Evolutionary conservation across 2,113 vertebrate species (phyloP).

Genomic region (Merops nubicus): DNA sequence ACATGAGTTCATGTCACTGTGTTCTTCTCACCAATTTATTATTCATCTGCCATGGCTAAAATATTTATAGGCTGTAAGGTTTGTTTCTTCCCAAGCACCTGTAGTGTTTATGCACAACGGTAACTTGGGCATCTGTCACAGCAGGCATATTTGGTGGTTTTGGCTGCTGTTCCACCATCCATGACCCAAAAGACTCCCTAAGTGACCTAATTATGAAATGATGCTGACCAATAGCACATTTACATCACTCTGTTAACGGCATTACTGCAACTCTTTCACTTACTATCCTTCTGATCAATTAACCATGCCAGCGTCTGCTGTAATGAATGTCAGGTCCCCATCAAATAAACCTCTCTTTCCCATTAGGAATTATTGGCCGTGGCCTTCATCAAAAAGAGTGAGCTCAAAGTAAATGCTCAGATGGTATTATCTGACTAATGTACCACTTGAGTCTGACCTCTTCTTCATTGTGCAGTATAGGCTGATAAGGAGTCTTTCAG

Average conservation of each 20-base stretch:
- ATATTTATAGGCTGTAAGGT: constrained; percentile 52
- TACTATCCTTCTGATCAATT: constrained; percentile 1
- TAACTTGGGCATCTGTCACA: constrained; percentile 39
- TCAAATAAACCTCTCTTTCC: constrained; percentile 20
- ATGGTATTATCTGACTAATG: constrained; percentile 4
- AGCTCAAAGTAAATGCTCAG: neutral
- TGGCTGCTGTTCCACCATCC: neutral
- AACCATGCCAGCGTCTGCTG: neutral
- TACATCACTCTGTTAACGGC: neutral
- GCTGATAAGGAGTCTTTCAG: neutral
- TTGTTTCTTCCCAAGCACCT: constrained; percentile 42
- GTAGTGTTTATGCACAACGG: constrained; percentile 20
- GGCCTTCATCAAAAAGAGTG: neutral
- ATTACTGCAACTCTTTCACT: neutral
- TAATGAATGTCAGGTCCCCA: neutral
- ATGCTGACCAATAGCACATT: constrained; percentile 3
- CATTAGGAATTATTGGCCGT: neutral
- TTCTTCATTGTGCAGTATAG: neutral
- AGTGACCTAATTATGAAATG: constrained; percentile 22
- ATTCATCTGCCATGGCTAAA: constrained; percentile 61
- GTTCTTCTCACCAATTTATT: constrained; percentile 62
- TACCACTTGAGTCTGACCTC: constrained; percentile 12
- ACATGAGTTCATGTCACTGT: constrained; percentile 59
- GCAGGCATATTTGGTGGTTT: neutral
- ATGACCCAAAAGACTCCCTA: neutral